These are phyloP conservation scores for Chelon labrosus DNA, from an alignment of 2,797 vertebrate species.

Conservation along the genomic window DNA sequence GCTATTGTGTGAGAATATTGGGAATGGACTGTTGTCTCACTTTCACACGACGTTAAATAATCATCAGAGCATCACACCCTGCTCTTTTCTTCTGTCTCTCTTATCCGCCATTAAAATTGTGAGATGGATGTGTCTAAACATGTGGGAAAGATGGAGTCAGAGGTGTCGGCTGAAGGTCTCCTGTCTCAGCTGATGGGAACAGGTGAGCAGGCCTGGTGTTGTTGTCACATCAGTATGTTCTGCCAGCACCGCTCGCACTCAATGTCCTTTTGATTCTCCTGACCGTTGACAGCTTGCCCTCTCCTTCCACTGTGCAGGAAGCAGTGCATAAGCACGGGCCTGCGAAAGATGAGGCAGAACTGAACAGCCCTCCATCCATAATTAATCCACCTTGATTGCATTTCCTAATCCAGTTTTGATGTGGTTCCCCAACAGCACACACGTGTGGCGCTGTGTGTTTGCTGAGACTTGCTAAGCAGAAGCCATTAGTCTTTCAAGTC, in stretches of 20 bases:
- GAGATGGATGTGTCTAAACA: neutral
- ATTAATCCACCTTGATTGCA: conserved; percentile 83
- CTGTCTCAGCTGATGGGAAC: conserved; percentile 2
- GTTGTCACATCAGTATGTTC: conserved; percentile 9
- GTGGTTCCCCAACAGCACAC: conserved; percentile 51
- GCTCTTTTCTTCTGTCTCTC: too few species aligned
- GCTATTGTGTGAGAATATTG: too few species aligned
- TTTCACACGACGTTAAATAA: too few species aligned
- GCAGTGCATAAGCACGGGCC: conserved; percentile 32
- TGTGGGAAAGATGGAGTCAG: neutral
- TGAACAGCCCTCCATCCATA: conserved; percentile 74
- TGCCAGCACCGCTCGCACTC: conserved; percentile 5
- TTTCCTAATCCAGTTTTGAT: conserved; percentile 81
- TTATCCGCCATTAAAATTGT: too few species aligned
- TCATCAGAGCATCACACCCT: too few species aligned
- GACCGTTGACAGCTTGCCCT: conserved; percentile 42
- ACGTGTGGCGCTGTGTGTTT: conserved; percentile 44
- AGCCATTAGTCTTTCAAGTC: conserved; percentile 17
- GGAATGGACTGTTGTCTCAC: too few species aligned
- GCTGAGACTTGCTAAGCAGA: conserved; percentile 56
- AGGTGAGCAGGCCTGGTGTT: conserved; percentile 6
- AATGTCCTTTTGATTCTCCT: conserved; percentile 31
- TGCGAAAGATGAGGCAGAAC: conserved; percentile 55
- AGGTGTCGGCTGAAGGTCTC: neutral
- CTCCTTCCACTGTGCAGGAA: conserved; percentile 37